Conservation (phyloP, 2,888 invertebrate species). For the Oxytorus armatus region DNA sequence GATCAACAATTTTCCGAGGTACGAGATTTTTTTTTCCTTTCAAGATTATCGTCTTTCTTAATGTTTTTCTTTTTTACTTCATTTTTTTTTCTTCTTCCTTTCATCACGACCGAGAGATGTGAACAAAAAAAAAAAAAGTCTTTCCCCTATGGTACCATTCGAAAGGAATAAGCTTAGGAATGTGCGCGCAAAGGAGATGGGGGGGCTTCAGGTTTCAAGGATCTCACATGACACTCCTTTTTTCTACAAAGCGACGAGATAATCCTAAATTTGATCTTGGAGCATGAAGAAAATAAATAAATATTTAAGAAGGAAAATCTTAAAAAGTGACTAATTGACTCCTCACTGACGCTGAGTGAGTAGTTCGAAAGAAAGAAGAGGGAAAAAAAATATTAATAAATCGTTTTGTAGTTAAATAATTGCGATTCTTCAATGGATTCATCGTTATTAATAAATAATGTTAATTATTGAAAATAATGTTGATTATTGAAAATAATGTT, state of each 20-base stretch:
- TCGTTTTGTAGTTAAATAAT: too few species aligned
- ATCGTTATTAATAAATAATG: too few species aligned
- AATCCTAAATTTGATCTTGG: constrained; percentile 30
- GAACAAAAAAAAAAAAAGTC: constrained; percentile 1
- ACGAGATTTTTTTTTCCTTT: constrained; percentile 27
- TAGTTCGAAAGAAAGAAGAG: too few species aligned
- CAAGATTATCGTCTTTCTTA: not conserved
- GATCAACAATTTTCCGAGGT: constrained; percentile 11
- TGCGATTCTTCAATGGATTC: too few species aligned
- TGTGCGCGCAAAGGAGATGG: constrained; percentile 34
- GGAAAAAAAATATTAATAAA: too few species aligned
- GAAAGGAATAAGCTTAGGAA: constrained; percentile 42
- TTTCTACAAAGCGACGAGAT: not conserved
- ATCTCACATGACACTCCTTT: constrained; percentile 43
- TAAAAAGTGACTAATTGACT: constrained; percentile 19
- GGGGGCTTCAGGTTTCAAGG: constrained; percentile 52
- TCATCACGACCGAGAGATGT: not conserved
- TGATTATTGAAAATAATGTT: too few species aligned
- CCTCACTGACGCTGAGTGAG: not conserved
- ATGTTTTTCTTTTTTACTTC: not conserved
- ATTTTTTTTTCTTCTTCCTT: constrained; percentile 16
- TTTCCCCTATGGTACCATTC: too few species aligned
- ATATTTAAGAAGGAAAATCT: not conserved
- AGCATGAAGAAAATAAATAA: not conserved
- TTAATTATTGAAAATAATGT: too few species aligned